phyloP scores from a whole-genome alignment of 2,888 invertebrate species.

The Uropetala carovei region DNA sequence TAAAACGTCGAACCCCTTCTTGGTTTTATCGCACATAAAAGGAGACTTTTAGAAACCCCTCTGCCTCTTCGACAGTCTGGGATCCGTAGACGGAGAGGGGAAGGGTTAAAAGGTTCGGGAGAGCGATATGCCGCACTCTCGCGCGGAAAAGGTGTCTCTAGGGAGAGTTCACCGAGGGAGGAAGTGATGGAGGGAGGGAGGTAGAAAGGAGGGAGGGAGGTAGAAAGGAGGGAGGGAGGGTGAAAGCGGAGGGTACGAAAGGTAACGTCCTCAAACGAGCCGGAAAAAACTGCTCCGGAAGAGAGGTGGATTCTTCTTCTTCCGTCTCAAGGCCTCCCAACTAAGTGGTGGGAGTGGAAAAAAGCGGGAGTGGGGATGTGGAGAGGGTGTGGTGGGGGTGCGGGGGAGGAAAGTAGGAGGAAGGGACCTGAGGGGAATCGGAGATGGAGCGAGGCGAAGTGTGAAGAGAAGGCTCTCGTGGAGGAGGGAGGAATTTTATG shows the following conservation, averaged over 20 bases:
- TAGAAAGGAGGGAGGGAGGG: not conserved
- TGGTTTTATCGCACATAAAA: slow-evolving; percentile 44
- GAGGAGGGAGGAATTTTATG: not conserved
- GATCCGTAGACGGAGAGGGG: no score
- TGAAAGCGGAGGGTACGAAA: slow-evolving; percentile 25
- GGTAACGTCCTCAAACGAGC: slow-evolving; percentile 62
- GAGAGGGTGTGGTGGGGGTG: not conserved
- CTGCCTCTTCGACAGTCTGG: not conserved
- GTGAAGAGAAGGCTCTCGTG: not conserved
- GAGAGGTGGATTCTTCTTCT: slow-evolving; percentile 27
- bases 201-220: not conserved
- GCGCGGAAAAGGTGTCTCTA: not conserved
- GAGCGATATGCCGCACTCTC: not conserved
- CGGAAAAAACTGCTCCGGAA: slow-evolving; percentile 63
- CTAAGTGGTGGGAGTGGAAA: slow-evolving; percentile 40
- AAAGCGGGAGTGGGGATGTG: not conserved
- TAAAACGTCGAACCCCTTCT: slow-evolving; percentile 32
- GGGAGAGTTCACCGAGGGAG: not conserved
- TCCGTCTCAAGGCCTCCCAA: not conserved
- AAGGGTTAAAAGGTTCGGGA: not conserved
- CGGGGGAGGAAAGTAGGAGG: not conserved
- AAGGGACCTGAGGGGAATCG: not conserved
- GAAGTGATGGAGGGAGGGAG: not conserved
- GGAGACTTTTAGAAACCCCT: slow-evolving; percentile 32
- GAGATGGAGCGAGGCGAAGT: not conserved